Evolutionary conservation across 2,113 vertebrate species (phyloP).

Genomic region (Psittacula cyanocephala): DNA sequence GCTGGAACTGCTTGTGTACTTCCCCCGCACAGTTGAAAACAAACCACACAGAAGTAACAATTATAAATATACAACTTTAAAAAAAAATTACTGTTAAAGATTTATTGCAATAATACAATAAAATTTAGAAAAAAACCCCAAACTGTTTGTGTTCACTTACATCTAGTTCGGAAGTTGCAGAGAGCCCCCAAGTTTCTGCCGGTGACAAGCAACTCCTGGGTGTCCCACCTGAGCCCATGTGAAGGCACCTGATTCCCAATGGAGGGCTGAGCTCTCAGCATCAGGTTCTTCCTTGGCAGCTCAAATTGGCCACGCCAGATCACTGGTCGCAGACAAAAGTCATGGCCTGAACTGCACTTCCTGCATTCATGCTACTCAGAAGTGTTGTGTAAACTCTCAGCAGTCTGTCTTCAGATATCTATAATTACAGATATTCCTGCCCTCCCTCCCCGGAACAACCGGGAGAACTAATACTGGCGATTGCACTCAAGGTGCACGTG

Average conservation of each 20-base stretch:
- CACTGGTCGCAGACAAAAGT: not conserved
- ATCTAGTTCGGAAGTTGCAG: slow-evolving; percentile 15
- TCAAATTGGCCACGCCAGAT: not conserved
- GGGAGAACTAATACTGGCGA: not conserved
- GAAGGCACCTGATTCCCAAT: not conserved
- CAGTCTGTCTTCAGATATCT: not conserved
- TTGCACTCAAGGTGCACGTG: not conserved
- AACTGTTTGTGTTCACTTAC: slow-evolving; percentile 44
- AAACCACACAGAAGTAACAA: not conserved
- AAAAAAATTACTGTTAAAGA: slow-evolving; percentile 68
- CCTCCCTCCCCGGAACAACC: not conserved
- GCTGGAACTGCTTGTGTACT: not conserved
- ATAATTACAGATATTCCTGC: not conserved
- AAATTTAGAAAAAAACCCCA: slow-evolving; percentile 61
- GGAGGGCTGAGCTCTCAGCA: fast-evolving
- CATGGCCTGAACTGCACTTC: not conserved
- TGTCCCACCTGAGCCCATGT: not conserved
- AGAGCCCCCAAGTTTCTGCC: not conserved
- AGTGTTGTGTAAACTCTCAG: not conserved
- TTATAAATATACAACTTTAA: slow-evolving; percentile 16
- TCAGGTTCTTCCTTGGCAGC: not conserved
- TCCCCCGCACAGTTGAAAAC: not conserved
- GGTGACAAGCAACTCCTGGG: not conserved
- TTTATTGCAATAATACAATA: slow-evolving; percentile 81
- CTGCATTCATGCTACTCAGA: not conserved